These are phyloP conservation scores for Lumbricus terrestris DNA, from an alignment of 2,888 invertebrate species.

Conservation along the genomic window DNA sequence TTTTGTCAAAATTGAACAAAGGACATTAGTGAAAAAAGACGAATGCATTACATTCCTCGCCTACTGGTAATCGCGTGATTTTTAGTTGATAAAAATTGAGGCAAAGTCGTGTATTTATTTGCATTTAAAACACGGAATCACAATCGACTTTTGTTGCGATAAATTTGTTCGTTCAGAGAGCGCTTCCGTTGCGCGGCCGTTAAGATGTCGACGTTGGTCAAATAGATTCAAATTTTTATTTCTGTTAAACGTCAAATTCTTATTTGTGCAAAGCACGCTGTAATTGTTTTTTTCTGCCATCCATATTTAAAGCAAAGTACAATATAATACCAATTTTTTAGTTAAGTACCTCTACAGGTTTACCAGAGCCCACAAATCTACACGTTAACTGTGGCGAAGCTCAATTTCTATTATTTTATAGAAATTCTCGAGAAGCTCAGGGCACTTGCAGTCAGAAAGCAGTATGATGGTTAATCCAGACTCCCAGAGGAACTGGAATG, in stretches of 20 bases:
- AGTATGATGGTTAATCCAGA: neutral
- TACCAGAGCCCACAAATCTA: neutral
- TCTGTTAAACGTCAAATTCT: neutral
- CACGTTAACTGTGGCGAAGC: neutral
- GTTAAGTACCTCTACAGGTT: neutral
- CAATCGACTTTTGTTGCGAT: neutral
- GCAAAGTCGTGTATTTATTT: neutral
- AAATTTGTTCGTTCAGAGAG: neutral
- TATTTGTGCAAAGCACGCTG: neutral
- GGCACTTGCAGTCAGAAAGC: neutral
- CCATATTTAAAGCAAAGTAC: neutral
- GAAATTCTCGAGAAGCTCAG: neutral
- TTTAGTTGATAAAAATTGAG: neutral
- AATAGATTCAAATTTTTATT: neutral
- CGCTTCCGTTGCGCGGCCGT: neutral
- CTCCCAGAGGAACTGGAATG: neutral
- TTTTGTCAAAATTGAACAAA: slow-evolving; percentile 3
- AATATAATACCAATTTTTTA: neutral
- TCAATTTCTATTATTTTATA: neutral
- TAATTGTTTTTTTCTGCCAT: too few species aligned
- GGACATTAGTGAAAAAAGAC: neutral
- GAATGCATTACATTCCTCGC: neutral
- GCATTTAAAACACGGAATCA: neutral
- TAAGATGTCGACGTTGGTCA: neutral
- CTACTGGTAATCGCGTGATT: neutral